Base-by-base conservation (phyloP, 2,888 invertebrate species). In the Cenopis cana region DNA sequence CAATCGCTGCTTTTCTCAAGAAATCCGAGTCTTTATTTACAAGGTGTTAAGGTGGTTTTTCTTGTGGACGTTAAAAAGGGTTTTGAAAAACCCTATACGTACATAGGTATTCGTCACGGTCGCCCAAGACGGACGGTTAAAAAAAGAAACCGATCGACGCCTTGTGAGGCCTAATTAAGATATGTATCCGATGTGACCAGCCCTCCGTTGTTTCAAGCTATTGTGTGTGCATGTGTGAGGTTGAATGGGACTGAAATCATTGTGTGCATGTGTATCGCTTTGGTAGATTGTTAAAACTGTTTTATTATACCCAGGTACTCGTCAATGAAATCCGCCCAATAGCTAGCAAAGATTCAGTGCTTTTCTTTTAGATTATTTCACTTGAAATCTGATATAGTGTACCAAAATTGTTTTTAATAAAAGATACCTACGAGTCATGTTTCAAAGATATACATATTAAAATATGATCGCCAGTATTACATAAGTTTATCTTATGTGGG, bases 131-230 rank as follows among this genome's bases (percentile, higher is more conserved):
- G 83, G 78, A 80, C 84, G 84, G 84, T 86, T 85, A 86, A 87
- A 88, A 86, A 88, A 88, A 84, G 83, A 81, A 82, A 81, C 81
- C 81, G 82, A 82, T 82, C 83, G 81, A 84, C 92, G 85, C 86
- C 90, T 86, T 93, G 93, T 93, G 93, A 79, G 93, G 93, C 85
- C 92, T 92, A 93, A 93, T 93, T 93, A 93, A 93, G 93, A 93
- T 93, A 91, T 93, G 92, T 90, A 91, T 91, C 83, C 87, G 87
- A 89, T 85, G 86, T 80, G 84, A 79, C 85, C 86, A 82, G 81
- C 91, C 90, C 91, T 89, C 86, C 85, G 85, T 85, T 86, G 85
- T 84, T 86, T 82, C 84, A 85, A 83, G 78, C 86, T 87, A 90
- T 91, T 91, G 90, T 89, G 86, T 84, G 78, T 82, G 60, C 66